Base-by-base conservation (phyloP, 2,113 vertebrate species). In the Pholis gunnellus region DNA sequence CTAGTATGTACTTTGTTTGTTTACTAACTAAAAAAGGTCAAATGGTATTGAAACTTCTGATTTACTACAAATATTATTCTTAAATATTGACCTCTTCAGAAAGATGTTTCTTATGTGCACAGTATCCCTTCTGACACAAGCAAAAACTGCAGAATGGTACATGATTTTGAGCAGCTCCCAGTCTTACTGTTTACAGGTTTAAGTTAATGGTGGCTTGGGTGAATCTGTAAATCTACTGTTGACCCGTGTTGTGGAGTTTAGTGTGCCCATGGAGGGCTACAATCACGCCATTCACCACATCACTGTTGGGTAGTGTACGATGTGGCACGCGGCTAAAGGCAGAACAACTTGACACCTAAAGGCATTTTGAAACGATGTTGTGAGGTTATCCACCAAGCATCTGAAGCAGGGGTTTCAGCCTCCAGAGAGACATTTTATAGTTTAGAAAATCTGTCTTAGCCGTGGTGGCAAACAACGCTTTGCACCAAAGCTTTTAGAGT, bases 301-400 rank as follows among this genome's bases (percentile, higher is more conserved):
- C 88, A 83, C 79, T 86, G 87, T 73, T 78, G 74, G 75, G 73
- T 84, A 60, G 52, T 52, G 78, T 73, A 73, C 18, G 68, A 83
- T 71, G 79, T 85, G 84, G 86, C 88, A 87, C 79, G 20, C 57
- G 84, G 84, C 83, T 79, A 76, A 92, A 93, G 92, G 89, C 90
- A 91, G 87, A 89, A 72, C 63, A 83, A 77, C 68, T 70, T 63
- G 17, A 69, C 36, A 82, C 84, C 80, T 75, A 66, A 82, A 94
- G 84, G 87, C 89, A 84, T 90, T 91, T 82, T 72, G 57, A 63
- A 79, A 75, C 40, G 18, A 66, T 85, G 72, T 59, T 40, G 69
- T 72, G 68, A 69, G 38, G 69, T 83, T 72, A 29, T 83, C 34
- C 48, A 81, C 48, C 83, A 83, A 91, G 78, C 88, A 90, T 70